Evolutionary conservation across 92 coral and sea anemone species (phyloP), one percentile per base, ranked within the genome.

Genomic region (Porites rus): DNA sequence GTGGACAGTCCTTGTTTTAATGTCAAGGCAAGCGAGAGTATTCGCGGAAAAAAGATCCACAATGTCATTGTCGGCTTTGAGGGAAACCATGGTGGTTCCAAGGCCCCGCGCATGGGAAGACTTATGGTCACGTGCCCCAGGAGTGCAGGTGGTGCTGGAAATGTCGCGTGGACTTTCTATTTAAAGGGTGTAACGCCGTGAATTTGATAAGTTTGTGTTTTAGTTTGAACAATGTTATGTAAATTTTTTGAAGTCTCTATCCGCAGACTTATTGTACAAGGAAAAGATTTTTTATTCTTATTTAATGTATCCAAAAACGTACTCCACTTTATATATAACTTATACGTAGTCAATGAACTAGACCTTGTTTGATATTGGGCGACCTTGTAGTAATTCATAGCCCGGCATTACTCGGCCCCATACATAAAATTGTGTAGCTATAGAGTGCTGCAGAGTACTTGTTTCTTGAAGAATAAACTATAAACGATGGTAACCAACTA

Each of bases 91-190:
- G 97, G 93, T 12, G 87, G 91, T 20, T 90, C 99, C 69, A 97
- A 97, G 83, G 98, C 99, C 5, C 96, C 98, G 69, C 98, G 98
- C 72, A 97, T 93, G 97, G 99, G 99, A 20, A 95, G 96, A 19
- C 83, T 97, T 2, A 88, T 97, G 90, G 83, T 97, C 89, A 90
- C 98, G 79, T 97, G 98, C 19, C 94, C 99, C 2, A 91, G 97
- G 67, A 97, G 99, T 51, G 96, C 98, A 28, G 96, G 97, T 38
- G 98, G 95, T 18, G 92, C 96, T 11, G 97, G 96, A 46, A 97
- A 95, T 87, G 90, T 91, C 14, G 83, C 95, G 46, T 97, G 99
- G 99, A 96, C 96, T 1, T 97, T 88, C 76, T 97, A 97, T 59
- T 86, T 97, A 16, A 97, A 93, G 85, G 99, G 99, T 12, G 79